These are phyloP conservation scores for Sylvia borin DNA, from an alignment of 2,797 vertebrate genomes.

Conservation along the genomic window DNA sequence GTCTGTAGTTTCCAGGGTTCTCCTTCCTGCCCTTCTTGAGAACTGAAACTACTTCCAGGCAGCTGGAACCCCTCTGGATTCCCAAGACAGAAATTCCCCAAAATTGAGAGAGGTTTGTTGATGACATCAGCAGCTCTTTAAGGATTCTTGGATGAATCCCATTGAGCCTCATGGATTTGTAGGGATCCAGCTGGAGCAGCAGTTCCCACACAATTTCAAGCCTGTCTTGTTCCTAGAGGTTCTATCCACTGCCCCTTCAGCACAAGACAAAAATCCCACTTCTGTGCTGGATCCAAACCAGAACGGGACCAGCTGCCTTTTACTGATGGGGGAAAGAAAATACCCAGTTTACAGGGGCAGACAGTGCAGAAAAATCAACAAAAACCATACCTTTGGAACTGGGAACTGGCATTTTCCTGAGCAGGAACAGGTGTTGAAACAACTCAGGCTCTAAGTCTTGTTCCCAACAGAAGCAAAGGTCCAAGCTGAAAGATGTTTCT, in stretches of 20 bases:
- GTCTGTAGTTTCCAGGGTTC: not conserved
- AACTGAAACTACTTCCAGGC: not conserved
- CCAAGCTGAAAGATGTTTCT: not conserved
- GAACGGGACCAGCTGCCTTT: not conserved
- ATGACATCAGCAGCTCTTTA: not conserved
- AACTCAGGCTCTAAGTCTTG: not conserved
- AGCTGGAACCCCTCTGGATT: not conserved
- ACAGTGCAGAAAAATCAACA: too few species aligned
- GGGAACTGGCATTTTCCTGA: too few species aligned
- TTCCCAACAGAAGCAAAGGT: not conserved
- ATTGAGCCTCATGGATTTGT: not conserved
- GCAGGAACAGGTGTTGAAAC: not conserved
- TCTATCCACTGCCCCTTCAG: not conserved
- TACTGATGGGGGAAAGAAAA: too few species aligned
- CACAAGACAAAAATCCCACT: not conserved
- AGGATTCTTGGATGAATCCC: not conserved
- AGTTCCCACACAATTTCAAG: not conserved
- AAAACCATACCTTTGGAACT: too few species aligned
- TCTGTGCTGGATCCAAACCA: not conserved
- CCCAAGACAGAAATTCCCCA: not conserved
- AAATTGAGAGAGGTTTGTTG: not conserved
- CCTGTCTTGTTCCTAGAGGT: not conserved
- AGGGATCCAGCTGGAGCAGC: not conserved
- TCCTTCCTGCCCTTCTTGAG: not conserved
- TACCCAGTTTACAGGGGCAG: too few species aligned